A percentile compares a stretch with the other conserved stretches of the same genome.
Evolutionary conservation across 2,113 vertebrate species (phyloP).

Genomic region (Clinocottus analis): DNA sequence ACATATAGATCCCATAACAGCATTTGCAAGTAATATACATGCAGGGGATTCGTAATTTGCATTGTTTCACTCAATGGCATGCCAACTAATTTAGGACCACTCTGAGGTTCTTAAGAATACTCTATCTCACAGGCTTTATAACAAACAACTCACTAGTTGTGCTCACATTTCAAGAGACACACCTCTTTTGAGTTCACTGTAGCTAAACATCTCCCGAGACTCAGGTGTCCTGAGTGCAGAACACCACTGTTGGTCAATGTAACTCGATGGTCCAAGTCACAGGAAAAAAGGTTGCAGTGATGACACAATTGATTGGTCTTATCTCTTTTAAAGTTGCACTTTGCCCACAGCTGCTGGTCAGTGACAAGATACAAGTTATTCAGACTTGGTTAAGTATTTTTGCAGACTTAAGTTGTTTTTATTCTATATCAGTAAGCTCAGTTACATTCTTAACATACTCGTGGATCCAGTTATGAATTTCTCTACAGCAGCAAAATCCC

Average conservation of each 20-base stretch:
- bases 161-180: neutral
- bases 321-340: constrained; percentile 60
- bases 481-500: constrained; percentile 35
- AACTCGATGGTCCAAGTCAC: constrained; percentile 11
- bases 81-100: neutral
- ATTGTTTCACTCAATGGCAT: neutral
- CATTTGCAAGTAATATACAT: constrained; percentile 1
- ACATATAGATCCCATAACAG: neutral
- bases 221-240: neutral
- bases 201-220: neutral
- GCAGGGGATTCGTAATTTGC: neutral
- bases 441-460: constrained; percentile 34
- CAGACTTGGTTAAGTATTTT: neutral
- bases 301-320: constrained; percentile 46
- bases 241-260: neutral
- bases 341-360: constrained; percentile 37
- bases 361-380: constrained; percentile 23
- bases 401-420: neutral
- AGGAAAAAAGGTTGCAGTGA: constrained; percentile 2
- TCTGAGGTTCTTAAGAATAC: neutral
- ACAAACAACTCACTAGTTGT: neutral
- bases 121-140: neutral
- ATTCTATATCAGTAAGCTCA: neutral
- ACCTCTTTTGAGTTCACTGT: neutral
- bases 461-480: constrained; percentile 33